A percentile compares a stretch with the other conserved stretches of the same genome.
phyloP scores from a whole-genome alignment of 2,797 vertebrate genomes.

The Pseudomugil tenellus region DNA sequence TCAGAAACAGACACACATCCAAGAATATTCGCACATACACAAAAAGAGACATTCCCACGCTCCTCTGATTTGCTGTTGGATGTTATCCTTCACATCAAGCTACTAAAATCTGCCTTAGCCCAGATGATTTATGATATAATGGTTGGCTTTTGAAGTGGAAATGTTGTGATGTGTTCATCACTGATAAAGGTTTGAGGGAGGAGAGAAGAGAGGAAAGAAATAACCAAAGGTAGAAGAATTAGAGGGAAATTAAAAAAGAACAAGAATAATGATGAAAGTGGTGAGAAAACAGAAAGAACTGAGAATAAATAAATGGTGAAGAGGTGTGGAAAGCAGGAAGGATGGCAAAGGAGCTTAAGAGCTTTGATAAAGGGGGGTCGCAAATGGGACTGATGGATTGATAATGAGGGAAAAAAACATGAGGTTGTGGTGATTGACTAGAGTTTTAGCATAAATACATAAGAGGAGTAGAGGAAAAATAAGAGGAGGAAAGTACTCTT shows the following conservation, averaged over 20 bases:
- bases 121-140: constrained; percentile 1
- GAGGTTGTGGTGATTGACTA: constrained; percentile 24
- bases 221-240: constrained; percentile 6
- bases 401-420: constrained; percentile 8
- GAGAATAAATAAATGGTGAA: background rate
- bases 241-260: background rate
- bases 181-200: constrained; percentile 10
- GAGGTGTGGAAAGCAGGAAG: background rate
- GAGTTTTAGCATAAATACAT: constrained; percentile 34
- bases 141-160: constrained; percentile 30
- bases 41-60: background rate
- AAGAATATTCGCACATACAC: background rate
- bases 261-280: constrained; percentile 35
- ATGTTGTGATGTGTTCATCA: background rate
- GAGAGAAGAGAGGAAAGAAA: constrained; percentile 7
- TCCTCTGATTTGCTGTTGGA: constrained; percentile 15
- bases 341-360: constrained; percentile 5
- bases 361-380: constrained; percentile 2
- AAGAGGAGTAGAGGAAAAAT: constrained; percentile 11
- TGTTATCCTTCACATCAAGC: constrained; percentile 17
- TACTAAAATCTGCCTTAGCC: background rate
- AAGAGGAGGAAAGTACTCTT: constrained; percentile 31
- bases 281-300: constrained; percentile 18
- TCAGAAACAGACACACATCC: constrained; percentile 20
- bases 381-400: constrained; percentile 5